A percentile compares a stretch with the other conserved stretches of the same genome.
phyloP scores from a whole-genome alignment of 1,140 invertebrate species.

The Solenopsis fugax region DNA sequence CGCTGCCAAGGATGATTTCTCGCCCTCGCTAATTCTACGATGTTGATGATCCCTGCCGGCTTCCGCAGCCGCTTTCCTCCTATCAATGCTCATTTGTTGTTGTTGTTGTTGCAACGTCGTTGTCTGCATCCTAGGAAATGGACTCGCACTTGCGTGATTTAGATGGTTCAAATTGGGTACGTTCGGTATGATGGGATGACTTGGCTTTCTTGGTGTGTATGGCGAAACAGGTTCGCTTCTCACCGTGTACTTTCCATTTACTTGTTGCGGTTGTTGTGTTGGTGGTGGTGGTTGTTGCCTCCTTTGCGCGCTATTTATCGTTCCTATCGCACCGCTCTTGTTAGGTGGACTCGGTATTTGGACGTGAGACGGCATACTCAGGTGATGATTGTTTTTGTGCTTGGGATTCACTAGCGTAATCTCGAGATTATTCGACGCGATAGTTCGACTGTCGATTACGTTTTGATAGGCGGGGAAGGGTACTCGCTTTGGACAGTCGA shows the following conservation, averaged over 20 bases:
- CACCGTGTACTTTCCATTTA: slow-evolving; percentile 81
- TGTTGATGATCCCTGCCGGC: slow-evolving; percentile 71
- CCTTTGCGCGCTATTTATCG: slow-evolving; percentile 58
- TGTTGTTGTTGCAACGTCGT: slow-evolving; percentile 57
- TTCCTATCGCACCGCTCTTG: slow-evolving; percentile 67
- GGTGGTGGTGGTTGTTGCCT: slow-evolving; percentile 57
- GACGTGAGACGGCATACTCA: slow-evolving; percentile 52
- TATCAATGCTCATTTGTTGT: slow-evolving; percentile 77
- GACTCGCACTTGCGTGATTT: slow-evolving; percentile 72
- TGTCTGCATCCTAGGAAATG: slow-evolving; percentile 68
- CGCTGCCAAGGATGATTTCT: slow-evolving; percentile 72
- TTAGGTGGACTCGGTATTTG: slow-evolving; percentile 78
- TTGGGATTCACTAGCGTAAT: slow-evolving; percentile 85
- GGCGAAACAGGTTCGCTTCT: slow-evolving; percentile 82
- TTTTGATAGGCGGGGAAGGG: slow-evolving; percentile 76
- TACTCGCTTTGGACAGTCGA: slow-evolving; percentile 57
- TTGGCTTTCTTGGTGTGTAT: slow-evolving; percentile 82
- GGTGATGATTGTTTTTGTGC: slow-evolving; percentile 66
- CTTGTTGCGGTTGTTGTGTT: slow-evolving; percentile 44
- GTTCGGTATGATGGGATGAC: slow-evolving; percentile 83
- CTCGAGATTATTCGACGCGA: slow-evolving; percentile 85
- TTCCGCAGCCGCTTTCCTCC: slow-evolving; percentile 79
- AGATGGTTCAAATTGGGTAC: slow-evolving; percentile 84
- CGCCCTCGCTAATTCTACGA: slow-evolving; percentile 76
- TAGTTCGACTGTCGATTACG: slow-evolving; percentile 83